These are phyloP conservation scores for Manis pentadactyla DNA, from an alignment of 2,797 vertebrate species.

Conservation along the genomic window DNA sequence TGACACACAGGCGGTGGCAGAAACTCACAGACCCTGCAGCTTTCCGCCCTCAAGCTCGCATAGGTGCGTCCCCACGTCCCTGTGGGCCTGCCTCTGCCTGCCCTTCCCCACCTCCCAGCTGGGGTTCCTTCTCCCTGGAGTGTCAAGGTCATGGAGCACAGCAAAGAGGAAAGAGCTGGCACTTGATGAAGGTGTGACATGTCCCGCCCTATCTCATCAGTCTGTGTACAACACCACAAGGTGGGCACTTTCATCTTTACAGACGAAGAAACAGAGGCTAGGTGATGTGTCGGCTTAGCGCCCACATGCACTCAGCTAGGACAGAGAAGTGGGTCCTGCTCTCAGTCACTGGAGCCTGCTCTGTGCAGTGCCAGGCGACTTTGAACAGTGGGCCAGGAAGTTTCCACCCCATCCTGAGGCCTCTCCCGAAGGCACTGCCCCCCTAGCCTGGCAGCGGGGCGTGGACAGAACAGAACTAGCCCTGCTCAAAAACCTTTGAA, in stretches of 20 bases:
- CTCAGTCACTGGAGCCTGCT: background rate
- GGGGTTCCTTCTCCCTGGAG: background rate
- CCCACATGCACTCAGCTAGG: background rate
- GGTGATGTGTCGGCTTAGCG: rapidly evolving
- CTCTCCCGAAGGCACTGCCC: background rate
- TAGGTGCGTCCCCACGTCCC: too few relatives aligned
- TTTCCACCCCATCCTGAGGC: too few relatives aligned
- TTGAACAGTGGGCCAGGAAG: rapidly evolving
- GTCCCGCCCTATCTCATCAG: rapidly evolving
- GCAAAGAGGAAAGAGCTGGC: background rate
- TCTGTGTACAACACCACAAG: background rate
- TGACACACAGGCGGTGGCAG: rapidly evolving
- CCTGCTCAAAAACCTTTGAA: background rate
- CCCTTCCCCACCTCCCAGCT: too few relatives aligned
- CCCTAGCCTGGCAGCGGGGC: background rate
- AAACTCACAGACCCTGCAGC: background rate
- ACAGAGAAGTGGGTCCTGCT: background rate
- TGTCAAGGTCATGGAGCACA: rapidly evolving
- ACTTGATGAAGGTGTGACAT: rapidly evolving
- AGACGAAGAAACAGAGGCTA: background rate
- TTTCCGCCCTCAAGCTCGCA: background rate
- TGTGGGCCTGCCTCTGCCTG: too few relatives aligned
- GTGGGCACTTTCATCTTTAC: background rate
- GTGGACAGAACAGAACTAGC: background rate
- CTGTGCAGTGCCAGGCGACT: background rate